Base-by-base conservation (phyloP, 2,888 invertebrate genomes). In the Esperia sulphurella region DNA sequence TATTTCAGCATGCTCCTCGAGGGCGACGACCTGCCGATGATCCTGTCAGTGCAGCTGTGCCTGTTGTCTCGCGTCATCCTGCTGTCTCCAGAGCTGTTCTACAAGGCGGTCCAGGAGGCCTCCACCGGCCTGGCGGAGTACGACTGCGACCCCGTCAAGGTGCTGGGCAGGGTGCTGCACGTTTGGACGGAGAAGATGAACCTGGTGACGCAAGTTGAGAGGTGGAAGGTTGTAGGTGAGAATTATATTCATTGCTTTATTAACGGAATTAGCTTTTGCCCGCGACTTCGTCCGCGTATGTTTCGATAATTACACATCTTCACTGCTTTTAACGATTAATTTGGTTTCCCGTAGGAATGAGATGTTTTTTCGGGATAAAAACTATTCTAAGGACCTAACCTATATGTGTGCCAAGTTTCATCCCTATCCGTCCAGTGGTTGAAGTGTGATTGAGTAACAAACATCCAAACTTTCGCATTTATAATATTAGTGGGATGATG, bases 171-270 rank as follows among this genome's bases (percentile, higher is more conserved):
- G 63, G 90, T 97, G 30, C 79, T 97, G 43, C 93, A 94, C 57
- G 92, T 94, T 0, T 97, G 96, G 95, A 91, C 96, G 7, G 92
- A 92, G 54, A 94, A 93, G 77, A 95, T 97, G 93, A 92, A 94
- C 37, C 83, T 93, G 46, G 93, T 96, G 3, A 92, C 95, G 0
- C 95, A 95, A 59, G 91, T 93, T 8, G 96, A 96, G 68, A 92
- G 95, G 76, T 92, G 95, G 66, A 98, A 98, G 79, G 90, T 98
- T 30, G 92, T 96, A 56, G 94, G 94, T 81, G 78, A 92, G 76
- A 5, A 1, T 3, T 0, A 41, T 41, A 3, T 45, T 41, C 43
- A 14, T n/a, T n/a, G n/a, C n/a, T n/a, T n/a, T n/a, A n/a, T n/a
- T n/a, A n/a, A n/a, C n/a, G n/a, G n/a, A n/a, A n/a, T n/a, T n/a